Conservation (phyloP, 2,113 vertebrate species). For the Riparia riparia region DNA sequence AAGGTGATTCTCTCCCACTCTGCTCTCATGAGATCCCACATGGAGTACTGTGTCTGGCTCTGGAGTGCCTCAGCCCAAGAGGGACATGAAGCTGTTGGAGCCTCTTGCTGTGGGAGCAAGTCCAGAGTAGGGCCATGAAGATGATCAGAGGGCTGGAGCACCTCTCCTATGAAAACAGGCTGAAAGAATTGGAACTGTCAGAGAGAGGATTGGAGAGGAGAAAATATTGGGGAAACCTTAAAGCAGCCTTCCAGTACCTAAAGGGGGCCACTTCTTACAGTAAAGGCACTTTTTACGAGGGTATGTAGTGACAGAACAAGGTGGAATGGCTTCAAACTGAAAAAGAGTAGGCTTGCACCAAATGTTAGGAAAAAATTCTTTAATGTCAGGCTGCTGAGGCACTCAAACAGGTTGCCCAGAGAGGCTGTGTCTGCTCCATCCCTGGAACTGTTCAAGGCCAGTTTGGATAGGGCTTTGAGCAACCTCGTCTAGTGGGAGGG, state of each 20-base stretch:
- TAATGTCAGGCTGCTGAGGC: not conserved
- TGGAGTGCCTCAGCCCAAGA: rapidly evolving
- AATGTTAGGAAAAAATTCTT: not conserved
- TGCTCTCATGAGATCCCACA: rapidly evolving
- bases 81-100: not conserved
- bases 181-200: not conserved
- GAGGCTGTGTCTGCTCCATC: not conserved
- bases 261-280: not conserved
- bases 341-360: not conserved
- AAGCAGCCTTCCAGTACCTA: not conserved
- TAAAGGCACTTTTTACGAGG: not conserved
- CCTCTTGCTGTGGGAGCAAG: not conserved
- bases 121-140: not conserved
- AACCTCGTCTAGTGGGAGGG: not conserved
- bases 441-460: not conserved
- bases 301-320: not conserved
- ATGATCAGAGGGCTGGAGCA: not conserved
- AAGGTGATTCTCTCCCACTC: not conserved
- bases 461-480: not conserved
- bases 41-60: not conserved
- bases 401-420: not conserved
- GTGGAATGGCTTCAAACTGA: not conserved
- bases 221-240: not conserved
- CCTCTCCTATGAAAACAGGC: not conserved
- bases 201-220: not conserved